Percentiles rank a stretch among this genome's conserved stretches.
These are phyloP conservation scores for Champsocephalus esox DNA, from an alignment of 2,797 vertebrate genomes.

Conservation along the genomic window DNA sequence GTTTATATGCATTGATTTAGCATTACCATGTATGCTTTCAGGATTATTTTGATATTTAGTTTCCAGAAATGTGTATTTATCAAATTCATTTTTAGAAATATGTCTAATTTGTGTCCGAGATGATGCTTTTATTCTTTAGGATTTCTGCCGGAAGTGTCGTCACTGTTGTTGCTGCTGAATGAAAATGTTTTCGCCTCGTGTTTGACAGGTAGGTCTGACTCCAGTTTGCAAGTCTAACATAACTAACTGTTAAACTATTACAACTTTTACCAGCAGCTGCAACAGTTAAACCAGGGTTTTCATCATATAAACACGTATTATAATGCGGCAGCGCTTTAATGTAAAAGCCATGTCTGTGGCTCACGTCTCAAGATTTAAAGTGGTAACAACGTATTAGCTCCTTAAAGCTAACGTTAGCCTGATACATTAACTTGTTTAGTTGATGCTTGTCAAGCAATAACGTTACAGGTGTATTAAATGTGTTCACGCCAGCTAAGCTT, in stretches of 20 bases:
- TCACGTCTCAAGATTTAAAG: neutral
- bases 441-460: neutral
- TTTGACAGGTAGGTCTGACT: conserved; percentile 48
- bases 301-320: neutral
- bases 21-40: neutral
- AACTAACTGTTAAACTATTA: neutral
- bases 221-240: conserved; percentile 12
- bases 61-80: too few species aligned
- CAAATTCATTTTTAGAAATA: too few species aligned
- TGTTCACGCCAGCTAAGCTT: neutral
- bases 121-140: conserved; percentile 55
- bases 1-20: neutral
- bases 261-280: neutral
- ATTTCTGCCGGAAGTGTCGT: conserved; percentile 1
- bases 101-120: too few species aligned
- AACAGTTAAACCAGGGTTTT: neutral
- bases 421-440: conserved; percentile 20
- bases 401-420: conserved; percentile 65
- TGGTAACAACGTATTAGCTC: conserved; percentile 44
- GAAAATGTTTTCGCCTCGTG: conserved; percentile 60
- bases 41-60: neutral
- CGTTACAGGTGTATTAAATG: neutral
- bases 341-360: neutral
- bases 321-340: neutral
- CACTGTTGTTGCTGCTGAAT: neutral